Evolutionary conservation across 2,113 vertebrate species (phyloP), one percentile per base, ranked within the genome.

Genomic region (Eulemur macaco): DNA sequence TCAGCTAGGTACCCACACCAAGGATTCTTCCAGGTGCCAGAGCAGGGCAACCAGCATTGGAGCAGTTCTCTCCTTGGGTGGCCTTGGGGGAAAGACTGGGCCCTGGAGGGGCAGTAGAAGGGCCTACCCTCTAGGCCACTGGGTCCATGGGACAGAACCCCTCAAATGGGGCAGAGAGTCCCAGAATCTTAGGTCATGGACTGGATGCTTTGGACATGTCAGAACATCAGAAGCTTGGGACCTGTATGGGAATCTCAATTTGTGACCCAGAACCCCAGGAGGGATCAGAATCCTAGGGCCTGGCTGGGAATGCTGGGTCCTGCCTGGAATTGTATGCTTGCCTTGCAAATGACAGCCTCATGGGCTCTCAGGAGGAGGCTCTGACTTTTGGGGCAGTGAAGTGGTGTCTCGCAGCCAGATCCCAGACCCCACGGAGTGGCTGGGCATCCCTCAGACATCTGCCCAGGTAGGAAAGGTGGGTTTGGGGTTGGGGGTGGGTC

Each of bases 301-400:
- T 56, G 14, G 42, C 25, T 58, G 83, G 66, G 52, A 76, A 37
- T 31, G 47, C 47, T 15, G 91, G 60, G 68, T 58, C 66, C 64
- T 52, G 52, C 54, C 71, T 81, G 84, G 64, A 94, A 80, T 60
- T 68, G 27, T 3, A 18, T 27, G 73, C 39, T 63, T 45, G 80
- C 82, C 58, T 86, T 29, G 69, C 82, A 77, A 95, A 91, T 60
- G 86, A 66, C 1, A 69, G 73, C 91, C 80, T 89, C 69, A 39
- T 50, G 37, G 64, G 89, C 91, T 96, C 73, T 81, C 83, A 58
- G 89, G 78, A 84, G 84, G 92, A 93, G 89, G 86, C 74, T 96
- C 91, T 95, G 96, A 93, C 34, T 89, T 77, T 42, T 8, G 37
- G 81, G 89, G 77, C 77, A 78, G 89, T 96, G 93, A 96, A 94